These are phyloP conservation scores for Octodon degus DNA, from an alignment of 2,113 vertebrate genomes.

Conservation along the genomic window DNA sequence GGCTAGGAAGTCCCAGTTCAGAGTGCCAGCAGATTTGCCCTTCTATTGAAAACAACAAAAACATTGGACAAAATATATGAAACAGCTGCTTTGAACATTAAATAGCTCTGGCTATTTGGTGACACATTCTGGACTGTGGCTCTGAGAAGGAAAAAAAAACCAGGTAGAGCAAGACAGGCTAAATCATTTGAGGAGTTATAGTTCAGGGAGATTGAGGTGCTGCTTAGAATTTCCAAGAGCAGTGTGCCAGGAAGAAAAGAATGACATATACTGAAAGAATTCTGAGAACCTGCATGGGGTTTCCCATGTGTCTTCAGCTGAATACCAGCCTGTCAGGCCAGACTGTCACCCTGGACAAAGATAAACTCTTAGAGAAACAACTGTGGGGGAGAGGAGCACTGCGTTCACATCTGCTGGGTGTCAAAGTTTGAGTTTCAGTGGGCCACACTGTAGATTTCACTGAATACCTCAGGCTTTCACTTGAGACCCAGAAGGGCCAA, in stretches of 20 bases:
- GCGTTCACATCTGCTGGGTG: not conserved
- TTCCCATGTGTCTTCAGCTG: not conserved
- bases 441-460: not conserved
- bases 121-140: not conserved
- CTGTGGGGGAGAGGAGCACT: not conserved
- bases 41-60: slow-evolving; percentile 24
- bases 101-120: not conserved
- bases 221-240: not conserved
- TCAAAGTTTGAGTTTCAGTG: not conserved
- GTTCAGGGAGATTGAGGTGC: not conserved
- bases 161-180: not conserved
- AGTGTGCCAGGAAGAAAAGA: not conserved
- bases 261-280: not conserved
- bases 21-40: not conserved
- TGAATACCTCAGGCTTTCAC: not conserved
- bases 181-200: not conserved
- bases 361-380: not conserved
- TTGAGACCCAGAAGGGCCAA: not conserved
- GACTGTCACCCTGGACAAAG: not conserved
- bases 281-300: not conserved
- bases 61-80: not conserved
- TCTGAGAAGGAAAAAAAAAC: not conserved
- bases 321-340: not conserved
- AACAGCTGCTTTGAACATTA: not conserved
- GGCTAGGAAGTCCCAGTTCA: not conserved